Conservation (phyloP, 1,140 invertebrate genomes). For the Pseudomyrmex pallidus region DNA sequence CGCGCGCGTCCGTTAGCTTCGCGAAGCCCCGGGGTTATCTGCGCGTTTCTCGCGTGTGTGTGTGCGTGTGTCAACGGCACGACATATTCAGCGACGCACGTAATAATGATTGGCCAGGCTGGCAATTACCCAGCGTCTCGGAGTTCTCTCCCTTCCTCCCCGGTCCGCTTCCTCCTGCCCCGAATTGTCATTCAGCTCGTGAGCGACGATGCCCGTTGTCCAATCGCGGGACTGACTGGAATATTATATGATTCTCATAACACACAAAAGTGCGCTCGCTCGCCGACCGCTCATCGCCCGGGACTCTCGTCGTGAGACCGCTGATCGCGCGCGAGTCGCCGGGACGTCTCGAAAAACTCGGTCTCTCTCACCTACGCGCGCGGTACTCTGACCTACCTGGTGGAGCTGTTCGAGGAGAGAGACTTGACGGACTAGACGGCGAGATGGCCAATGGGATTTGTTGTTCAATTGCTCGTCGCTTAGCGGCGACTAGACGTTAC, state of each 20-base stretch:
- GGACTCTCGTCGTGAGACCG: constrained; percentile 47
- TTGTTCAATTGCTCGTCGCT: constrained; percentile 77
- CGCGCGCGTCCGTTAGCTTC: constrained; percentile 62
- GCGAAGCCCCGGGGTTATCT: constrained; percentile 6
- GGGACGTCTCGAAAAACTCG: constrained; percentile 65
- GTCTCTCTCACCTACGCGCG: constrained; percentile 34
- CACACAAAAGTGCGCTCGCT: constrained; percentile 74
- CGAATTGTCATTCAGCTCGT: constrained; percentile 83
- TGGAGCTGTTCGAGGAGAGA: constrained; percentile 37
- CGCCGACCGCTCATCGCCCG: constrained; percentile 49
- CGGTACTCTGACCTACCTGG: background rate
- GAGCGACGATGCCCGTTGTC: constrained; percentile 82
- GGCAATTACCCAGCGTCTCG: constrained; percentile 83
- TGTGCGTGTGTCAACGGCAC: constrained; percentile 40
- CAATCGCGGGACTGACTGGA: constrained; percentile 82
- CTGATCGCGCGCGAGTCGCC: constrained; percentile 28
- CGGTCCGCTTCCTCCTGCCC: constrained; percentile 25
- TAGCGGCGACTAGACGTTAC: constrained; percentile 77
- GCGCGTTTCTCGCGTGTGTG: constrained; percentile 5
- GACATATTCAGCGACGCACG: constrained; percentile 72
- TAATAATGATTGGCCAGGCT: constrained; percentile 82
- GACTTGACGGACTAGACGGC: constrained; percentile 61
- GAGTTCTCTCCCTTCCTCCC: constrained; percentile 4
- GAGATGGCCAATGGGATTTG: constrained; percentile 77
- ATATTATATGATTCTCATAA: constrained; percentile 84